Conservation (phyloP, 2,113 vertebrate genomes). For the Lagopus muta region DNA sequence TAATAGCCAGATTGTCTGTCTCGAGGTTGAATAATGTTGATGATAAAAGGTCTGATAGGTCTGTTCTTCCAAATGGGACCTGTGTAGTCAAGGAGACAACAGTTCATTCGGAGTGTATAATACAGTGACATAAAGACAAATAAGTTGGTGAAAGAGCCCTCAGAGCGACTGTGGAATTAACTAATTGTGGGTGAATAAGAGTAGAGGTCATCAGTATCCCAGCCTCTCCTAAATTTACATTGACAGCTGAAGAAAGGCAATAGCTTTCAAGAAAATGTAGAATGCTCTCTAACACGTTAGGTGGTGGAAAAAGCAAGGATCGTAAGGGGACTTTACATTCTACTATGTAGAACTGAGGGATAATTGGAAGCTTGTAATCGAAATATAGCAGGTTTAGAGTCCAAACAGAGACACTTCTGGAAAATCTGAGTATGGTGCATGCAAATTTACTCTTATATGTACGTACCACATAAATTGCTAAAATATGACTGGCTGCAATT, state of each 20-base stretch:
- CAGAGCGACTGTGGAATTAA: constrained; percentile 47
- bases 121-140: constrained; percentile 44
- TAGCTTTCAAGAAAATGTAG: constrained; percentile 63
- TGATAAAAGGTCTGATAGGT: constrained; percentile 17
- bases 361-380: background rate
- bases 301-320: constrained; percentile 56
- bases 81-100: constrained; percentile 12
- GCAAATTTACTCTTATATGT: background rate
- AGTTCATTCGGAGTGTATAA: constrained; percentile 8
- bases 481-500: background rate
- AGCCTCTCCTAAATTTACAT: constrained; percentile 62
- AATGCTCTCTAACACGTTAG: constrained; percentile 51
- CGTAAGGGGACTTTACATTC: constrained; percentile 50
- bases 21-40: constrained; percentile 18
- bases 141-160: constrained; percentile 33
- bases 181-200: constrained; percentile 6
- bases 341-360: constrained; percentile 3
- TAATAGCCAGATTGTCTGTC: background rate
- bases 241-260: constrained; percentile 66
- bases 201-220: constrained; percentile 35
- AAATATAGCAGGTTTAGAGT: background rate
- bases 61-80: constrained; percentile 25
- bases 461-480: accelerated
- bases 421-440: constrained; percentile 18
- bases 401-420: constrained; percentile 22